phyloP scores from a whole-genome alignment of 1,140 invertebrate species.

The Papilio aristodemus region DNA sequence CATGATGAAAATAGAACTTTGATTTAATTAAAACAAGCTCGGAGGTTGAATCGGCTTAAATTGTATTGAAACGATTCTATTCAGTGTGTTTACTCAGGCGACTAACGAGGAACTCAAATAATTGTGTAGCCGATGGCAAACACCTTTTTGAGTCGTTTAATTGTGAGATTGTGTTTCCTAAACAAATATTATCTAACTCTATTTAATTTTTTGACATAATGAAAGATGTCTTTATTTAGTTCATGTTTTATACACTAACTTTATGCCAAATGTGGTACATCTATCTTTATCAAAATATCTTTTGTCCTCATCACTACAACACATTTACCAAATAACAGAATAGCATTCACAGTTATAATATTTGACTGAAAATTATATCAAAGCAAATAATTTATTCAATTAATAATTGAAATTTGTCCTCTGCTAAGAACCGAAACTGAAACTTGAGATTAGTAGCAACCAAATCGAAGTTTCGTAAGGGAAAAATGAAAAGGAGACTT shows the following conservation, averaged over 20 bases:
- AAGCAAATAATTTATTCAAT: too few relatives aligned
- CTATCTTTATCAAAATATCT: too few relatives aligned
- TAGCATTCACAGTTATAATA: too few relatives aligned
- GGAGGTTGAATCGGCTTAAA: conserved; percentile 14
- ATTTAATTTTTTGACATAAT: not conserved
- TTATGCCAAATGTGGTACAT: too few relatives aligned
- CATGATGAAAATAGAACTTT: conserved; percentile 17
- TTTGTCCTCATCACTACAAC: too few relatives aligned
- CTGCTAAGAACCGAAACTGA: too few relatives aligned
- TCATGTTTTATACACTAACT: not conserved
- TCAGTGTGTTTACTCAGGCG: conserved; percentile 24
- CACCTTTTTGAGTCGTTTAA: conserved; percentile 15
- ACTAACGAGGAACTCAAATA: conserved; percentile 24
- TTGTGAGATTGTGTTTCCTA: conserved; percentile 18
- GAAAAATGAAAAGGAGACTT: too few relatives aligned
- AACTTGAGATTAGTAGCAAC: too few relatives aligned
- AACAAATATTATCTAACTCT: not conserved
- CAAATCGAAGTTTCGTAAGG: too few relatives aligned
- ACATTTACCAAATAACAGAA: too few relatives aligned
- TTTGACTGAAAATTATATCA: too few relatives aligned
- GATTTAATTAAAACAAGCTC: conserved; percentile 28
- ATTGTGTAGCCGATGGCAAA: conserved; percentile 15
- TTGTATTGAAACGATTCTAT: conserved; percentile 25
- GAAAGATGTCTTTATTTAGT: not conserved
- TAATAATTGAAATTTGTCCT: too few relatives aligned